Base-by-base conservation (phyloP, 2,113 vertebrate species). In the Alectura lathami region DNA sequence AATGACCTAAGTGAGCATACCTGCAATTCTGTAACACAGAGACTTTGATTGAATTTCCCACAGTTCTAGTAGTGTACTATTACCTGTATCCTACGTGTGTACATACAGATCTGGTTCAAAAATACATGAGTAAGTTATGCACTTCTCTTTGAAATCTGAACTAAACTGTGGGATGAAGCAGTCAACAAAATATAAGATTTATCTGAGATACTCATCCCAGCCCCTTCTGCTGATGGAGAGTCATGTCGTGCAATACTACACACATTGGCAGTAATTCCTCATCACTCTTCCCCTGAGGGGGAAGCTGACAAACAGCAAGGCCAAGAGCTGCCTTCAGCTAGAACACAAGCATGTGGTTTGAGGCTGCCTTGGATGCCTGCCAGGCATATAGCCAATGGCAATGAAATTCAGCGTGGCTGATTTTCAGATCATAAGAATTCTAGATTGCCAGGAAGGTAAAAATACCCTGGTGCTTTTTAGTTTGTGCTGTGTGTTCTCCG, bases 311-410 rank as follows among this genome's bases (percentile, higher is more conserved):
- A 96, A 81, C 64, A 83, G 66, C 67, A 76, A 86, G 82, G 91
- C 91, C 92, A 95, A 69, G 96, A 92, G 67, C 57, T 87, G 72
- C 83, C 86, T 95, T 88, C 43, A 86, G 69, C 42, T 40, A n/a
- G 67, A 85, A 34, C 74, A 74, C 23, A 67, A n/a, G 18, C 50
- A 24, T 62, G 54, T 38, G 24, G 18, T 70, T 83, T 66, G 86
- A 70, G 59, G 72, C 56, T 83, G 42, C 51, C n/a, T 20, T 0
- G 7, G 59, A 62, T 47, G 45, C 40, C 80, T 90, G 51, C 24
- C 51, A 29, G 66, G 45, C 18, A 5, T n/a, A 70, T 40, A 72
- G 81, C 43, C 88, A 67, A 60, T 26, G 85, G 60, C 89, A 81
- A 4, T 34, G 48, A 74, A 82, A 91, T 90, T 77, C 92, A 42